phyloP scores from a whole-genome alignment of 2,113 vertebrate species.

The Albula goreensis region DNA sequence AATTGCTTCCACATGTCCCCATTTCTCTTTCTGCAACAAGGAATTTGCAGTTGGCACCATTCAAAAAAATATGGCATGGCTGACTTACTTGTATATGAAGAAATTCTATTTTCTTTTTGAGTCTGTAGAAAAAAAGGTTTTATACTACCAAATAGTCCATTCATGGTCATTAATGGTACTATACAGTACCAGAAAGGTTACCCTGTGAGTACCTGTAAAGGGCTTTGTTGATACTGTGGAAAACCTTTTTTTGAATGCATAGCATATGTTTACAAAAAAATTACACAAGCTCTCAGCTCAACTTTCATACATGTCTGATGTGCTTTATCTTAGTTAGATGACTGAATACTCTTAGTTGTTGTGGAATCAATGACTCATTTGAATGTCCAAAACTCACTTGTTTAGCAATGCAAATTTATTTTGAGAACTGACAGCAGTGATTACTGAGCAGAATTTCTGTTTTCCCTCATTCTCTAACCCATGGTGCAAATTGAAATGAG shows the following conservation, averaged over 20 bases:
- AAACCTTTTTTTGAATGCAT: too few relatives aligned
- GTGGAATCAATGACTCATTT: too few relatives aligned
- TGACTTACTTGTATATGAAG: neutral
- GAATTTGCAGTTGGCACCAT: neutral
- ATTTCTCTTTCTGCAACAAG: constrained; percentile 2
- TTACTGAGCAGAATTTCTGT: neutral
- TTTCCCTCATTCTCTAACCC: neutral
- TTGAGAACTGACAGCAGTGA: neutral
- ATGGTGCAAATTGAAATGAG: neutral
- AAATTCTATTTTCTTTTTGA: neutral
- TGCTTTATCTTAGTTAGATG: neutral
- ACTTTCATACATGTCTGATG: neutral
- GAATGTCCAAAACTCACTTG: too few relatives aligned
- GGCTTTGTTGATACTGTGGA: too few relatives aligned
- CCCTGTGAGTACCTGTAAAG: too few relatives aligned
- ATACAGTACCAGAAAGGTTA: too few relatives aligned
- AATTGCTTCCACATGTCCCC: constrained; percentile 76
- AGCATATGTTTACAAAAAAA: neutral
- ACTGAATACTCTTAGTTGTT: neutral
- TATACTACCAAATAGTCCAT: neutral
- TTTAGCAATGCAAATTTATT: neutral
- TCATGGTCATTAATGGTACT: too few relatives aligned
- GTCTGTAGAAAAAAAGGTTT: neutral
- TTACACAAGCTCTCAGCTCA: neutral
- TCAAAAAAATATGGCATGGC: neutral